Evolutionary conservation across 2,888 invertebrate species (phyloP).

Genomic region (Ecdyonurus torrentis): DNA sequence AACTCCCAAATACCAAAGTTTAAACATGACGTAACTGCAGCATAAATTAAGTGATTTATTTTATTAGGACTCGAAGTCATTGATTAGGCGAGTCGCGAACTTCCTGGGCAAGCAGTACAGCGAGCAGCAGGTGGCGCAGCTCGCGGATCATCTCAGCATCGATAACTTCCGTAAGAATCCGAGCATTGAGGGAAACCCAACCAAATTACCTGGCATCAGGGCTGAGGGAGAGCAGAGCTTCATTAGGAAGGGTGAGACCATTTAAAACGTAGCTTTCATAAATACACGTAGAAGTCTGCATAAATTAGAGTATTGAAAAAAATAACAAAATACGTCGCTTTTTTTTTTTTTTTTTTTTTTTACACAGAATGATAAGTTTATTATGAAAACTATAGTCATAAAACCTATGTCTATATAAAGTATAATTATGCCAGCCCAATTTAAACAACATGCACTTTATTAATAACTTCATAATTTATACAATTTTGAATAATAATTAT

Average conservation of each 20-base stretch:
- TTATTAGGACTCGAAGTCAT: too few relatives aligned
- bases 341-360: not conserved
- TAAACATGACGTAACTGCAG: too few relatives aligned
- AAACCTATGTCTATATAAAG: too few relatives aligned
- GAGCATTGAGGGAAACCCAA: conserved; percentile 52
- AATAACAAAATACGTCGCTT: too few relatives aligned
- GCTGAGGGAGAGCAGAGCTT: conserved; percentile 41
- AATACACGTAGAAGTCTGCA: not conserved
- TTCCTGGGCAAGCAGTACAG: conserved; percentile 25
- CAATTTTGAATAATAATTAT: too few relatives aligned
- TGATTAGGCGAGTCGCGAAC: conserved; percentile 23
- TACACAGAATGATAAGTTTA: not conserved
- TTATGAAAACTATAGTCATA: too few relatives aligned
- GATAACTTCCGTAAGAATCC: conserved; percentile 66
- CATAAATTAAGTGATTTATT: too few relatives aligned
- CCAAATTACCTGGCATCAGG: conserved; percentile 42
- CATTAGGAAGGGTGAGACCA: conserved; percentile 42
- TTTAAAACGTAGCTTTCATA: not conserved
- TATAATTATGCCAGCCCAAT: too few relatives aligned
- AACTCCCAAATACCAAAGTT: too few relatives aligned
- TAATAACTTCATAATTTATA: too few relatives aligned
- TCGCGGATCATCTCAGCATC: conserved; percentile 60
- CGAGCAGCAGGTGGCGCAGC: conserved; percentile 35
- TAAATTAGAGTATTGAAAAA: too few relatives aligned
- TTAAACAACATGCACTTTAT: too few relatives aligned